Conservation (phyloP, 2,113 vertebrate genomes). For the Xyrauchen texanus region DNA sequence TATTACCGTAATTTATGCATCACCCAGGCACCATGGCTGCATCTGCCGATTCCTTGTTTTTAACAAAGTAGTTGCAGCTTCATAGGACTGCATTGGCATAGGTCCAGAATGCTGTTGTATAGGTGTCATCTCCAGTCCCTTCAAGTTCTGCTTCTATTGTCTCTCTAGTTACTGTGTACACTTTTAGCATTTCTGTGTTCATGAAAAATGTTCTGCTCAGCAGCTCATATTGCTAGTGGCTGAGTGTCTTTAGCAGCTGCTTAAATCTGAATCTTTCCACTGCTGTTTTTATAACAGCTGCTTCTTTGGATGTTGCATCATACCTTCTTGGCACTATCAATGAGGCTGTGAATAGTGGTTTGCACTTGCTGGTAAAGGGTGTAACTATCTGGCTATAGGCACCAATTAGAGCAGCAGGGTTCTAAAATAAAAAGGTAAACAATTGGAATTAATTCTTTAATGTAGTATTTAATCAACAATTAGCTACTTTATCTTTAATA, state of each 20-base stretch:
- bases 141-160: neutral
- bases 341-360: slow-evolving; percentile 4
- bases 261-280: no score
- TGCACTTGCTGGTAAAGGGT: slow-evolving; percentile 2
- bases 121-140: neutral
- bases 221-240: no score
- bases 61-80: neutral
- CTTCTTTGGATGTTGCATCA: slow-evolving; percentile 5
- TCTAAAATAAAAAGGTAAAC: slow-evolving; percentile 9
- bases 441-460: neutral
- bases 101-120: neutral
- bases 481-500: no score
- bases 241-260: no score
- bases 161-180: no score
- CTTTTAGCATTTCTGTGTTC: no score
- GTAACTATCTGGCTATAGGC: slow-evolving; percentile 1
- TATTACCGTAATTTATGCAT: neutral
- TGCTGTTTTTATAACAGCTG: slow-evolving; percentile 12
- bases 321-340: neutral
- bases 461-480: no score
- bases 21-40: neutral
- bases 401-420: slow-evolving; percentile 7
- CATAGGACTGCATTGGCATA: no score
- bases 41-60: neutral
- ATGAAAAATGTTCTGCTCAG: no score